Percentiles rank a stretch among this genome's conserved stretches.
Conservation (phyloP, 37 sponge, comb jelly and placozoan species). For the Halichondria panicea region DNA sequence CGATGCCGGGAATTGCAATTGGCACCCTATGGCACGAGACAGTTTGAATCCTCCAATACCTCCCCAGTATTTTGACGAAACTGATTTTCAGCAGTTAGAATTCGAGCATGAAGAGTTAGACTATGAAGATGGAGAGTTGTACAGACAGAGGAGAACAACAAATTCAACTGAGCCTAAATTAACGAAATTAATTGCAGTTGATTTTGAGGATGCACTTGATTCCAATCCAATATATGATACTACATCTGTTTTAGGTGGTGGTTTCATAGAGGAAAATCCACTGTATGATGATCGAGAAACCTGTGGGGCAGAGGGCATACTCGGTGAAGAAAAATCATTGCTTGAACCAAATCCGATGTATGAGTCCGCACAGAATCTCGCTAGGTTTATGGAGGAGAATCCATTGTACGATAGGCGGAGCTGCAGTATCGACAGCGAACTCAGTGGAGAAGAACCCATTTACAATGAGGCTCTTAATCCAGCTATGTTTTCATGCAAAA, state of each 20-base stretch:
- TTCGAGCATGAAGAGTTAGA: no score
- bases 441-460: no score
- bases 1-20: no score
- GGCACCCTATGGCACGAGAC: no score
- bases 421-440: no score
- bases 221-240: constrained; percentile 20
- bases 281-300: neutral
- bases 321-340: no score
- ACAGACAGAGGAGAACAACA: neutral
- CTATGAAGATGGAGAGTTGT: neutral
- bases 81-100: no score
- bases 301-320: neutral
- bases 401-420: no score
- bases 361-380: no score
- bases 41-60: constrained; percentile 15
- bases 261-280: neutral
- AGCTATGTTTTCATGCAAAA: constrained; percentile 16
- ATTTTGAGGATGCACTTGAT: neutral
- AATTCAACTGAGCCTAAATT: constrained; percentile 12
- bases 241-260: neutral
- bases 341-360: no score
- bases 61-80: neutral
- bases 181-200: neutral
- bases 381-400: no score
- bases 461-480: constrained; percentile 45